Evolutionary conservation across 2,888 invertebrate genomes (phyloP).

Genomic region (Sisyra nigra): DNA sequence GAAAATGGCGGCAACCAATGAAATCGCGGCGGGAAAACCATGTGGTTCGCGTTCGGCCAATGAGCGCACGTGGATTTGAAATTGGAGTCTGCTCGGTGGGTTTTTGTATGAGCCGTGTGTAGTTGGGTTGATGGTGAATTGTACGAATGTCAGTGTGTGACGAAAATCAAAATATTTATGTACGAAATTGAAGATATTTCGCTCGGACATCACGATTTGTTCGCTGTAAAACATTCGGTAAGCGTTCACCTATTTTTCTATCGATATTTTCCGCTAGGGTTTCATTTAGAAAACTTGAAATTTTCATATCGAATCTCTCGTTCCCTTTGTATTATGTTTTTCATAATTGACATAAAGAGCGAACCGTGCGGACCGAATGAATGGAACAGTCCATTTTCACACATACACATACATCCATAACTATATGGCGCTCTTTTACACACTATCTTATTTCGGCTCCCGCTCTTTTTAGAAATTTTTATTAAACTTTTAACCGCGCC

Average conservation of each 20-base stretch:
- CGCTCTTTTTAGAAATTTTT: too few relatives aligned
- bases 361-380: conserved; percentile 9
- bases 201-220: conserved; percentile 47
- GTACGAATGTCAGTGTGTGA: conserved; percentile 25
- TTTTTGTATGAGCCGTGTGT: conserved; percentile 27
- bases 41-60: conserved; percentile 25
- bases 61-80: conserved; percentile 25
- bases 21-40: conserved; percentile 23
- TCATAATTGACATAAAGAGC: conserved; percentile 7
- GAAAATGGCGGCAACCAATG: conserved; percentile 19
- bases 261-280: conserved; percentile 16
- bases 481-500: too few relatives aligned
- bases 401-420: too few relatives aligned
- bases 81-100: conserved; percentile 27
- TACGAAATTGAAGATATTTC: conserved; percentile 56
- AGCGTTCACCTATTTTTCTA: conserved; percentile 27
- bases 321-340: too few relatives aligned
- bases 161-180: conserved; percentile 29
- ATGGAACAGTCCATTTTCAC: conserved; percentile 23
- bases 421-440: conserved; percentile 23
- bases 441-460: conserved; percentile 24
- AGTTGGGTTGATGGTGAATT: conserved; percentile 24
- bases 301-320: conserved; percentile 14
- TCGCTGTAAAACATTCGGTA: conserved; percentile 49
- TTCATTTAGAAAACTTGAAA: conserved; percentile 22